Evolutionary conservation across 1,140 invertebrate species (phyloP), one percentile per base, ranked within the genome.

Genomic region (Sinella curviseta): DNA sequence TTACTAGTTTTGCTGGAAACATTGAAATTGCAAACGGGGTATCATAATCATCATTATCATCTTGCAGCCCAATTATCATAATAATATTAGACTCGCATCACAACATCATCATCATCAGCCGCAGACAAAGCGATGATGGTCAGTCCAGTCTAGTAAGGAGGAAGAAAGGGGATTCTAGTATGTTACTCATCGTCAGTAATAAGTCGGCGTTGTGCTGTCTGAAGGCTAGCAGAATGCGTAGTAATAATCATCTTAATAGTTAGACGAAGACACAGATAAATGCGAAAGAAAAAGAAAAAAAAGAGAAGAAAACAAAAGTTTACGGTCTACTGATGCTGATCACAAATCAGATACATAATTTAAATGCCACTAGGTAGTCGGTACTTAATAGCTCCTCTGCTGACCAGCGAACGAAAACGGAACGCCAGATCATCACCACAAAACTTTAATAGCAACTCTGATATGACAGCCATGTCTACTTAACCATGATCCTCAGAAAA

Each of bases 381-480:
- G 39, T 48, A 48, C 20, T 48, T 48, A 48, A 48, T 65, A 8
- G 57, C 14, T 65, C 14, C 8, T 48, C 39, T 48, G 20, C 39
- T 48, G 8, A 48, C 39, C 20, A n/a, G n/a, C n/a, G n/a, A n/a
- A n/a, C n/a, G n/a, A n/a, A n/a, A 8, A 48, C 39, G n/a, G n/a
- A n/a, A n/a, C n/a, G n/a, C n/a, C n/a, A n/a, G n/a, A n/a, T 65
- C 57, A 65, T 26, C 57, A n/a, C 24, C 26, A 12, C 24, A n/a
- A 4, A 14, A 8, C 57, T 17, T 12, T 26, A 14, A 65, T 14
- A 33, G 65, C 31, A 8, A 70, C 30, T 33, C 57, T 4, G 26
- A 33, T 70, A 31, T 70, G 65, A 70, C 65, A 70, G 65, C 20
- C 65, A 12, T 70, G 65, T 65, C 57, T 65, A 24, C 65, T 70